phyloP scores from a whole-genome alignment of 2,888 invertebrate genomes.

The Formica aserva region DNA sequence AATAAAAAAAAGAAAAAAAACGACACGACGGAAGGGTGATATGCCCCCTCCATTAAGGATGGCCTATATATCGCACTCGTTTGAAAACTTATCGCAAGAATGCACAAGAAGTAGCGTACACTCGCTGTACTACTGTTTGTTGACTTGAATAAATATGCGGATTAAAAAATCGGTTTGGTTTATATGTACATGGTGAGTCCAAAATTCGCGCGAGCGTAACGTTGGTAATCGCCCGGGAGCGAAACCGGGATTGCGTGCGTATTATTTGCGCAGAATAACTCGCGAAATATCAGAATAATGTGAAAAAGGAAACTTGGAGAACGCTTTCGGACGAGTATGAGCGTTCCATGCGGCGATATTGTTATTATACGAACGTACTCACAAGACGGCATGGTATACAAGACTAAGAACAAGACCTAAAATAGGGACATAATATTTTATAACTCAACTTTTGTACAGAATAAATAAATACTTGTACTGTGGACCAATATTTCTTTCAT shows the following conservation, averaged over 20 bases:
- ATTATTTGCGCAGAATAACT: slow-evolving; percentile 14
- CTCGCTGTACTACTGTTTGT: slow-evolving; percentile 81
- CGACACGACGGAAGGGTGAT: slow-evolving; percentile 52
- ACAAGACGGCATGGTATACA: slow-evolving; percentile 83
- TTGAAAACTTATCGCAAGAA: slow-evolving; percentile 71
- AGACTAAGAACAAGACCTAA: slow-evolving; percentile 84
- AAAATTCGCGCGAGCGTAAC: slow-evolving; percentile 68
- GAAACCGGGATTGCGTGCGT: neutral
- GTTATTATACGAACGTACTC: slow-evolving; percentile 82
- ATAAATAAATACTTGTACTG: slow-evolving; percentile 85
- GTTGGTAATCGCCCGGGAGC: slow-evolving; percentile 32
- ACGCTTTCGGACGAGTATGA: slow-evolving; percentile 61
- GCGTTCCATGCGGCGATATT: slow-evolving; percentile 79
- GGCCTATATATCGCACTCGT: slow-evolving; percentile 74
- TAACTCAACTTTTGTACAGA: slow-evolving; percentile 85
- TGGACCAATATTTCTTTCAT: slow-evolving; percentile 85
- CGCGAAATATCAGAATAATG: neutral
- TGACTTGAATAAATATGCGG: slow-evolving; percentile 77
- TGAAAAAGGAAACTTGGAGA: neutral
- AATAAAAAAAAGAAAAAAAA: slow-evolving; percentile 27
- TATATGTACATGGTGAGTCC: slow-evolving; percentile 79
- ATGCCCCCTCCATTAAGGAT: slow-evolving; percentile 48
- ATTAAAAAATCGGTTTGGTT: slow-evolving; percentile 78
- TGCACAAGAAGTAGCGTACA: slow-evolving; percentile 75
- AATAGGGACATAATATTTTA: slow-evolving; percentile 84